A percentile compares a stretch with the other conserved stretches of the same genome.
Evolutionary conservation across 64 coral and sea anemone species (phyloP).

Genomic region (Anthopleura sola): DNA sequence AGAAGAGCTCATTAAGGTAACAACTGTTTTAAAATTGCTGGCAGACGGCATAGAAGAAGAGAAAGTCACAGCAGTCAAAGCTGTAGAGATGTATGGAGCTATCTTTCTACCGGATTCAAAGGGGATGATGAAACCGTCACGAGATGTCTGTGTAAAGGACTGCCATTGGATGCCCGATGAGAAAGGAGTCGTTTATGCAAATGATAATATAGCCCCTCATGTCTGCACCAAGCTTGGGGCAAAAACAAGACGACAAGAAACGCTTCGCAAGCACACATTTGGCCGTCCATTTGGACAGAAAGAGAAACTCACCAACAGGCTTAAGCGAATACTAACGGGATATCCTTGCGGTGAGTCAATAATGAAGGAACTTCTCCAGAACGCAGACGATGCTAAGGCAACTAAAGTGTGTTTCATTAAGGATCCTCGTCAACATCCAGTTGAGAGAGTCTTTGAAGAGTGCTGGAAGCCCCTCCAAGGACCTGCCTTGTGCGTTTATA

Average conservation of each 20-base stretch:
- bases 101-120: constrained; percentile 50
- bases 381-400: constrained; percentile 92
- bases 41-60: neutral
- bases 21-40: neutral
- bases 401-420: constrained; percentile 85
- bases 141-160: constrained; percentile 52
- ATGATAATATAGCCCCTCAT: constrained; percentile 24
- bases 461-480: constrained; percentile 79
- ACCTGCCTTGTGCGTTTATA: constrained; percentile 82
- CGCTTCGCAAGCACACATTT: constrained; percentile 26
- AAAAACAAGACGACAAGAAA: constrained; percentile 54
- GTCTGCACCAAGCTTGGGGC: constrained; percentile 26
- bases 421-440: constrained; percentile 58
- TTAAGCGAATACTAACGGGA: constrained; percentile 63
- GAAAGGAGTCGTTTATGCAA: constrained; percentile 16
- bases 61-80: neutral
- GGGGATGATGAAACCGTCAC: constrained; percentile 34
- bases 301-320: constrained; percentile 75
- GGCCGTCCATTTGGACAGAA: constrained; percentile 80
- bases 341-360: constrained; percentile 79
- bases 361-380: constrained; percentile 91
- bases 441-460: constrained; percentile 60
- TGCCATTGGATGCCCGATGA: constrained; percentile 62
- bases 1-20: constrained; percentile 8
- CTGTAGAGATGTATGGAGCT: neutral